These are phyloP conservation scores for Enteromius fasciolatus DNA, from an alignment of 2,797 vertebrate species.

Conservation along the genomic window DNA sequence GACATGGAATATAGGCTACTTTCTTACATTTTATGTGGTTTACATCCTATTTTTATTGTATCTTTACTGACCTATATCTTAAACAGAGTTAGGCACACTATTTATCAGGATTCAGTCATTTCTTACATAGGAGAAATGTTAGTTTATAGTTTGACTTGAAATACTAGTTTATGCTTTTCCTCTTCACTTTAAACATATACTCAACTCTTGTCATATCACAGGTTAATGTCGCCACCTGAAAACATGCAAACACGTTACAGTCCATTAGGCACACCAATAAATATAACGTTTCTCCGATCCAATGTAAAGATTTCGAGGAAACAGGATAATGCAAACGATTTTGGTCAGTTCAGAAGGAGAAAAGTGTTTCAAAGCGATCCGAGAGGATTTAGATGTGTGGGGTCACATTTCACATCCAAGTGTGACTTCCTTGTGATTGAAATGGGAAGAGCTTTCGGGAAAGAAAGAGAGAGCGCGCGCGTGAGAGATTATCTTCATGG, in stretches of 20 bases:
- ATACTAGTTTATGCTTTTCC: background rate
- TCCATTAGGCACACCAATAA: background rate
- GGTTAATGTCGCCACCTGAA: background rate
- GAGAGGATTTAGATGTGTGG: slow-evolving; percentile 19
- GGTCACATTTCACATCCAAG: slow-evolving; percentile 44
- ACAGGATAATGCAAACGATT: background rate
- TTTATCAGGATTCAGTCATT: background rate
- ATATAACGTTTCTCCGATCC: background rate
- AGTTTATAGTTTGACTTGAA: background rate
- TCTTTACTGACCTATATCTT: background rate
- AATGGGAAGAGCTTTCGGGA: slow-evolving; percentile 6
- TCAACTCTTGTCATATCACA: background rate
- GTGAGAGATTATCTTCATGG: background rate
- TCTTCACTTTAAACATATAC: background rate
- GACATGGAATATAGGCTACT: background rate
- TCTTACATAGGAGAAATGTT: background rate
- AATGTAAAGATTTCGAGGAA: background rate
- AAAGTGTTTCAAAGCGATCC: background rate
- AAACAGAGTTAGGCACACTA: background rate
- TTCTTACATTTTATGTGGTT: background rate
- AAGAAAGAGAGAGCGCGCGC: background rate
- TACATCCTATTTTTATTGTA: background rate
- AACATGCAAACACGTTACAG: background rate
- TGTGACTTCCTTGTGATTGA: slow-evolving; percentile 52
- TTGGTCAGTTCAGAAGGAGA: background rate